Conservation (phyloP, 2,113 vertebrate species). For the Mustelus asterias region DNA sequence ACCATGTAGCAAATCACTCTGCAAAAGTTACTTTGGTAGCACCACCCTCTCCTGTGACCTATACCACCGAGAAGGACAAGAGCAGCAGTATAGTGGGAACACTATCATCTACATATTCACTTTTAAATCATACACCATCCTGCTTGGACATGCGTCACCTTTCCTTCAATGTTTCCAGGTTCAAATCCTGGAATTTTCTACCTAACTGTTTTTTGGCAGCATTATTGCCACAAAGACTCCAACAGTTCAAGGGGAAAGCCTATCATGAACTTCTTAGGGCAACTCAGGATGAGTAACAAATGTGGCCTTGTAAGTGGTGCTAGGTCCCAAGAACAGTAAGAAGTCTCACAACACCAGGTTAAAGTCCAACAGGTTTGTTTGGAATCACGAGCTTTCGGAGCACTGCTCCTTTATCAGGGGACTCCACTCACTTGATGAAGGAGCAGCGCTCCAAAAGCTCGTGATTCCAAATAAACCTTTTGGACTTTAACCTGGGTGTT, state of each 20-base stretch:
- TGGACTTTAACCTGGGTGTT: too few species aligned
- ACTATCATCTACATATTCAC: neutral
- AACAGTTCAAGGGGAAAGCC: neutral
- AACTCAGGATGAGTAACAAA: neutral
- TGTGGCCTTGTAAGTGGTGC: neutral
- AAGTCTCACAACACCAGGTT: too few species aligned
- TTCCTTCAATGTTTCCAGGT: neutral
- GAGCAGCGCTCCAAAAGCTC: too few species aligned
- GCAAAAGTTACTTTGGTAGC: neutral
- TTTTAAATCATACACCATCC: neutral
- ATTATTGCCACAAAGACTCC: neutral
- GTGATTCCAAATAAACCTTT: too few species aligned
- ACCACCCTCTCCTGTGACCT: neutral
- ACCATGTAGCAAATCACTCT: neutral
- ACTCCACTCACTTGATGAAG: too few species aligned
- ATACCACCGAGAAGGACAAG: neutral
- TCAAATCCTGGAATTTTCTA: neutral
- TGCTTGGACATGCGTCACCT: neutral
- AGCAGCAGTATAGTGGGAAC: neutral
- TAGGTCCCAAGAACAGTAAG: neutral
- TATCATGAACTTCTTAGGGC: neutral
- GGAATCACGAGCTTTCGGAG: too few species aligned
- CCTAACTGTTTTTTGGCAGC: neutral
- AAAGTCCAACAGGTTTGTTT: too few species aligned
- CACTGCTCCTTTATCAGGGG: too few species aligned